Evolutionary conservation across 2,888 invertebrate species (phyloP).

Genomic region (Liopterus haemorrhoidalis): DNA sequence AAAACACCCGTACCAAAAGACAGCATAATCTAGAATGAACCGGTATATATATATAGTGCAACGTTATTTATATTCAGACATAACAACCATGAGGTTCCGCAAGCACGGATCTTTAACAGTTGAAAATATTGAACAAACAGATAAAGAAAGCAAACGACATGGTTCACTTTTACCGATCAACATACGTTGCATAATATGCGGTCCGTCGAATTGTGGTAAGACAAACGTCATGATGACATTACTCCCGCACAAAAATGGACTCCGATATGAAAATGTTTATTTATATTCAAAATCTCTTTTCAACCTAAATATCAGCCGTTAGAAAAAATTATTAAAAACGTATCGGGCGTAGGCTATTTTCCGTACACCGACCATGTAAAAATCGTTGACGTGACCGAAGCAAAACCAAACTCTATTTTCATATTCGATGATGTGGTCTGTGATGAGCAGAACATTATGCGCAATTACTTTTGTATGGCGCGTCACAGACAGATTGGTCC

Average conservation of each 20-base stretch:
- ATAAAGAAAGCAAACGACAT: no score
- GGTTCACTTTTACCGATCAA: conserved; percentile 14
- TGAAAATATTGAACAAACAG: not conserved
- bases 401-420: conserved; percentile 29
- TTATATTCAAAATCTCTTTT: conserved; percentile 26
- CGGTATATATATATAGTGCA: not conserved
- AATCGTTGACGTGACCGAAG: conserved; percentile 1
- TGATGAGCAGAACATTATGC: conserved; percentile 24
- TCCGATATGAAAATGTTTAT: conserved; percentile 20
- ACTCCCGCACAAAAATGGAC: conserved; percentile 17
- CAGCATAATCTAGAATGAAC: not conserved
- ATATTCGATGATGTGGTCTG: conserved; percentile 36
- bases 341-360: conserved; percentile 22
- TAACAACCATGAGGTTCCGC: not conserved
- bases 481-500: conserved; percentile 35
- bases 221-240: conserved; percentile 17
- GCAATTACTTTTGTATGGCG: conserved; percentile 28
- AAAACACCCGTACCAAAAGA: not conserved
- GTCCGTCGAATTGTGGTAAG: conserved; percentile 19
- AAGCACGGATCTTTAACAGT: not conserved
- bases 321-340: conserved; percentile 16
- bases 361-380: conserved; percentile 16
- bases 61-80: not conserved
- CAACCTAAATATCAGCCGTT: conserved; percentile 27
- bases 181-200: conserved; percentile 16